Evolutionary conservation across 2,113 vertebrate genomes (phyloP).

Genomic region (Melanostigma gelatinosum): DNA sequence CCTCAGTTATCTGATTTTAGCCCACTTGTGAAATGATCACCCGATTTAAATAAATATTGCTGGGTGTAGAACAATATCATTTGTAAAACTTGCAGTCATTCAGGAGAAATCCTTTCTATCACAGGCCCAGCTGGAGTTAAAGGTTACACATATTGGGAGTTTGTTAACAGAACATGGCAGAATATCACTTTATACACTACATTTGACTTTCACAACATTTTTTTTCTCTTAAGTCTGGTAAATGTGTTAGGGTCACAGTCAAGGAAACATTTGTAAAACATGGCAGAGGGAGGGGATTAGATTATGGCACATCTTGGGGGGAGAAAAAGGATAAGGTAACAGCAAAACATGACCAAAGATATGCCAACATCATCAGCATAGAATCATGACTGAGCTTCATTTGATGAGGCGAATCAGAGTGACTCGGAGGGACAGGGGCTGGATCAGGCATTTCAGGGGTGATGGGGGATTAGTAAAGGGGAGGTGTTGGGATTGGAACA

Average conservation of each 20-base stretch:
- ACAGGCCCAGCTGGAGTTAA: constrained; percentile 22
- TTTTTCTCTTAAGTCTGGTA: constrained; percentile 23
- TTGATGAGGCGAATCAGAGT: constrained; percentile 75
- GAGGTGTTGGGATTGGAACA: constrained; percentile 24
- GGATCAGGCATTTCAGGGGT: constrained; percentile 17
- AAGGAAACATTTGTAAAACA: constrained; percentile 63
- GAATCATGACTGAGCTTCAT: constrained; percentile 73
- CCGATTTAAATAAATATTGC: constrained; percentile 17
- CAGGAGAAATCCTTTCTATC: constrained; percentile 25
- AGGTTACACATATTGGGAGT: constrained; percentile 54
- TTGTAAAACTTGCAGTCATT: constrained; percentile 20
- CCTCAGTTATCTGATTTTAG: constrained; percentile 19
- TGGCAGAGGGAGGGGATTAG: constrained; percentile 49
- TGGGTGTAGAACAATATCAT: background rate
- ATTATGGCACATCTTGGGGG: constrained; percentile 53
- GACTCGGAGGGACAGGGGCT: constrained; percentile 23
- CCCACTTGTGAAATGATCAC: constrained; percentile 33
- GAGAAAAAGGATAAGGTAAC: constrained; percentile 49
- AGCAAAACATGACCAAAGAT: constrained; percentile 68
- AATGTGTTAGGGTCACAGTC: constrained; percentile 49
- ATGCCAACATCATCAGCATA: constrained; percentile 69
- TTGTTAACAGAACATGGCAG: constrained; percentile 59
- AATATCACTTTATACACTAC: constrained; percentile 51
- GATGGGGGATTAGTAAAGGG: constrained; percentile 4
- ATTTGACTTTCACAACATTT: constrained; percentile 37